Base-by-base conservation (phyloP, 2,113 vertebrate genomes). In the Entelurus aequoreus region DNA sequence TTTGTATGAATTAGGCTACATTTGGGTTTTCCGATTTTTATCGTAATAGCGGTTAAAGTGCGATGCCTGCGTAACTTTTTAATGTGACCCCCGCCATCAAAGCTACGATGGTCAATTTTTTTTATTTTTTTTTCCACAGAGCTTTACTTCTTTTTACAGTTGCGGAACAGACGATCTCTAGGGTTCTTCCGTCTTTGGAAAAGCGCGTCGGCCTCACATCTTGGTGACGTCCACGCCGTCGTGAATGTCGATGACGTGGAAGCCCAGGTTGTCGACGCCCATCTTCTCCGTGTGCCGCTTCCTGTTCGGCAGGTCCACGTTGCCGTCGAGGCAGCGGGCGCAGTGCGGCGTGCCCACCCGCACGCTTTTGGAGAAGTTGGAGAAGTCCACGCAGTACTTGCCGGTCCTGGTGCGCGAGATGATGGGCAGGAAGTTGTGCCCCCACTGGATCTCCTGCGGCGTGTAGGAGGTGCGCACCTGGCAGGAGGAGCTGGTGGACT, bases 391-490 rank as follows among this genome's bases (percentile, higher is more conserved):
- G 1, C 84, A 79, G 47, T 97, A 98, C 66, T 97, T 97, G 56
- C 96, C 96, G 0, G 85, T 92, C 79, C 94, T 92, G 0, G 93
- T 95, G 69, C 92, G 87, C 0, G 96, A 98, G 76, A 98, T 92
- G 74, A 94, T 92, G 0, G 95, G 94, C 0, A 92, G 90, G 84
- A 98, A 98, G 65, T 90, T 93, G 28, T 94, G 93, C 12, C 96
- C 96, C 96, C 95, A 98, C 6, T 95, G 91, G 68, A 98, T 95
- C 88, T 98, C 95, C 77, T 93, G 91, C 0, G 95, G 96, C 62
- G 94, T 83, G 87, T 94, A 98, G 65, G 96, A 98, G 0, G 96
- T 97, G n/a, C 96, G 92, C 9, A 97, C 95, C 52, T 98, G 96
- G 73, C 96, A 98, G 5, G 92, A 89, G 60, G 94, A 92, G 15